phyloP scores from a whole-genome alignment of 2,797 vertebrate genomes.

The Hypotaenidia philippensis region DNA sequence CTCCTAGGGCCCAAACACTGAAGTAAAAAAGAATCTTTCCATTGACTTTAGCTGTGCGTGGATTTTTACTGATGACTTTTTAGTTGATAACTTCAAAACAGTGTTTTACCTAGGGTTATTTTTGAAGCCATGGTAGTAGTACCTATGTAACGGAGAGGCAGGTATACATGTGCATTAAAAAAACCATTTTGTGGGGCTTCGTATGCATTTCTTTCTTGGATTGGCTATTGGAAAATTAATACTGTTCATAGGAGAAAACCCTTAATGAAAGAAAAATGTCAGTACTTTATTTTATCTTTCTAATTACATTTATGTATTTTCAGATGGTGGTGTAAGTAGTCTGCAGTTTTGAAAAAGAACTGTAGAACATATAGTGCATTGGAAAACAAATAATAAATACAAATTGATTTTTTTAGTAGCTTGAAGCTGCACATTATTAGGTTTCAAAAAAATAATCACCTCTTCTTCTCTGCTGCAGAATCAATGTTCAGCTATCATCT shows the following conservation, averaged over 20 bases:
- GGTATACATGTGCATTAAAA: not conserved
- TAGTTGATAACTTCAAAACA: not conserved
- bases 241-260: not conserved
- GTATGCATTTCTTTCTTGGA: not conserved
- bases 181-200: not conserved
- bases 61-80: not conserved
- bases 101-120: not conserved
- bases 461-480: not conserved
- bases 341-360: not conserved
- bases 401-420: not conserved
- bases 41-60: not conserved
- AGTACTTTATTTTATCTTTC: not conserved
- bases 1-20: not conserved
- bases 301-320: not conserved
- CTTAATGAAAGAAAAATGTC: not conserved
- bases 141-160: not conserved
- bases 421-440: not conserved
- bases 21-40: not conserved
- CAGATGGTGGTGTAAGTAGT: not conserved
- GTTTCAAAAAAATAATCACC: conserved; percentile 8
- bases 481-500: not conserved
- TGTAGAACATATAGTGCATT: not conserved
- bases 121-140: not conserved
- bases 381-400: conserved; percentile 33
- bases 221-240: not conserved